Percentiles rank a stretch among this genome's conserved stretches.
Evolutionary conservation across 2,797 vertebrate species (phyloP).

Genomic region (Taeniopygia guttata): DNA sequence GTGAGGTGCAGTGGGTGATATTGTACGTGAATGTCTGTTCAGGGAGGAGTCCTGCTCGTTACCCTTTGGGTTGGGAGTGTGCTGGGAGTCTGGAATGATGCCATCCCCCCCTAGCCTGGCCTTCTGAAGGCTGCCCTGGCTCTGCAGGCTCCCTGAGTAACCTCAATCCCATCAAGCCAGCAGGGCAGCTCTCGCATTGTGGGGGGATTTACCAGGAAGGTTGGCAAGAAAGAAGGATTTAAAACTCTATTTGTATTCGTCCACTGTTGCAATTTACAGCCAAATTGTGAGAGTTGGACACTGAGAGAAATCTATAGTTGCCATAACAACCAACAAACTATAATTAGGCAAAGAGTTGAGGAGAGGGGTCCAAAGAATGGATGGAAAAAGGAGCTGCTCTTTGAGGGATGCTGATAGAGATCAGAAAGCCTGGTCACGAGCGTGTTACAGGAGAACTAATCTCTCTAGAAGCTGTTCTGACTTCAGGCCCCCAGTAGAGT

Average conservation of each 20-base stretch:
- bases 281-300: conserved; percentile 31
- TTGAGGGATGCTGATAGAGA: not conserved
- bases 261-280: conserved; percentile 51
- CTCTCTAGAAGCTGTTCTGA: not conserved
- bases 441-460: not conserved
- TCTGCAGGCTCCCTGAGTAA: not conserved
- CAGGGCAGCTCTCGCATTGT: not conserved
- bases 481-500: not conserved
- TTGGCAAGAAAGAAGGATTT: not conserved
- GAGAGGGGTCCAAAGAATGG: conserved; percentile 51
- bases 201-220: not conserved
- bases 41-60: not conserved
- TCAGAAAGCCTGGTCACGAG: not conserved
- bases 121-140: not conserved
- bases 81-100: not conserved
- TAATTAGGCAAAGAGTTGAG: conserved; percentile 70
- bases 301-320: conserved; percentile 64
- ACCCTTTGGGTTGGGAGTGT: not conserved
- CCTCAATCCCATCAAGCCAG: not conserved
- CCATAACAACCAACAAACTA: conserved; percentile 77
- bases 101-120: fast-evolving
- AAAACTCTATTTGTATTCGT: conserved; percentile 38
- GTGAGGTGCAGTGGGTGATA: not conserved
- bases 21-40: fast-evolving
- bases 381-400: conserved; percentile 26